These are phyloP conservation scores for Myotis pilosus DNA, from an alignment of 2,797 vertebrate genomes.

Conservation along the genomic window DNA sequence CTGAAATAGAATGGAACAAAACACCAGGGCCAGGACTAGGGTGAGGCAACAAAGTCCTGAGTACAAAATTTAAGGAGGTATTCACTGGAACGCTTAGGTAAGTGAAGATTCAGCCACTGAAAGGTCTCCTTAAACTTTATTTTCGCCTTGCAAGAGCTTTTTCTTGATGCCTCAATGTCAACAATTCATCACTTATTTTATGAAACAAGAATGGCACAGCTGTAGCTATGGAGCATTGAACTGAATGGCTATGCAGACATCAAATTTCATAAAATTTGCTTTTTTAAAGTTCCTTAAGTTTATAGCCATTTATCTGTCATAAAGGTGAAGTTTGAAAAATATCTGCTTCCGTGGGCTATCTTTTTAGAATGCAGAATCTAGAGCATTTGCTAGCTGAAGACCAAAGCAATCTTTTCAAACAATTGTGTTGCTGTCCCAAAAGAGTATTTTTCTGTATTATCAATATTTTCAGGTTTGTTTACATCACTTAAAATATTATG, in stretches of 20 bases:
- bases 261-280: background rate
- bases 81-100: background rate
- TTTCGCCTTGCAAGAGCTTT: background rate
- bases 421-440: background rate
- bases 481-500: background rate
- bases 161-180: background rate
- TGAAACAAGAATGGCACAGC: background rate
- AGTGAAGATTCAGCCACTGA: background rate
- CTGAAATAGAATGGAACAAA: background rate
- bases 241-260: background rate
- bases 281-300: background rate
- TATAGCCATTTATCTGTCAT: slow-evolving; percentile 5
- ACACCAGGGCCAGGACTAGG: background rate
- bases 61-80: background rate
- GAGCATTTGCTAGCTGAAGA: background rate
- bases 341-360: background rate
- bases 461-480: background rate
- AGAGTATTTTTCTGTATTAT: background rate
- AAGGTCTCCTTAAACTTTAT: background rate
- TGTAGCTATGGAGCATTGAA: background rate
- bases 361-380: slow-evolving; percentile 26
- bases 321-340: background rate
- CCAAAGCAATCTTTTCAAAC: background rate
- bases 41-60: background rate
- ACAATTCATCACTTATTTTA: slow-evolving; percentile 23